Evolutionary conservation across 2,113 vertebrate genomes (phyloP), one percentile per base, ranked within the genome.

Genomic region (Scolopax mira): DNA sequence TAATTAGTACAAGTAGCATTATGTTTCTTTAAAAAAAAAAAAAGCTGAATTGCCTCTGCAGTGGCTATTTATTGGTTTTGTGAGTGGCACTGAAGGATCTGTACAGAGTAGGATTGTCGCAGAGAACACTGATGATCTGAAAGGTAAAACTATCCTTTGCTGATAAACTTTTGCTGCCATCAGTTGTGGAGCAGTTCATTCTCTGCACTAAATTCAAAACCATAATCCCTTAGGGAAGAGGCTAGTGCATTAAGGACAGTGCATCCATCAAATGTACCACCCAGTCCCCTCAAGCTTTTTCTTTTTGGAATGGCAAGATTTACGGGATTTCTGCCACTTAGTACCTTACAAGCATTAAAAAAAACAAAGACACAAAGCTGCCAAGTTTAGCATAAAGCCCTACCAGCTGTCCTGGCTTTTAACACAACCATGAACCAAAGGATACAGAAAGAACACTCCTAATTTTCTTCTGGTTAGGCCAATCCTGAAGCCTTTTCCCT

Each of bases 251-350:
- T 81, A 70, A 85, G 75, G 93, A 88, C 71, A 93, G 86, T 46
- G 67, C 84, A 93, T 95, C 91, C 81, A 83, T 91, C 82, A 81
- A 51, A 75, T 28, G 42, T 54, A 88, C 88, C 91, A 87, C 84
- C 86, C 84, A 37, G 84, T 88, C 88, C 89, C 95, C 85, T 92
- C 31, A 30, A 86, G 87, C 71, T 78, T 94, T 95, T 84, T 75
- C 79, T 82, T 95, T 95, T 97, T 93, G 95, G 95, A 97, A 95
- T 72, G 72, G 72, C 18, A 78, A 96, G 88, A 96, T 93, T 87
- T 57, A 84, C 89, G 87, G 55, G 71, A 85, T 94, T 94, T 73
- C 88, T 83, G 85, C 85, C 69, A 89, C 51, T 96, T 96, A 96
- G 67, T 91, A 96, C 94, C 93, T 97, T 88, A 74, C 49, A 87